phyloP scores from a whole-genome alignment of 2,888 invertebrate genomes.

The Allolobophora icterica region DNA sequence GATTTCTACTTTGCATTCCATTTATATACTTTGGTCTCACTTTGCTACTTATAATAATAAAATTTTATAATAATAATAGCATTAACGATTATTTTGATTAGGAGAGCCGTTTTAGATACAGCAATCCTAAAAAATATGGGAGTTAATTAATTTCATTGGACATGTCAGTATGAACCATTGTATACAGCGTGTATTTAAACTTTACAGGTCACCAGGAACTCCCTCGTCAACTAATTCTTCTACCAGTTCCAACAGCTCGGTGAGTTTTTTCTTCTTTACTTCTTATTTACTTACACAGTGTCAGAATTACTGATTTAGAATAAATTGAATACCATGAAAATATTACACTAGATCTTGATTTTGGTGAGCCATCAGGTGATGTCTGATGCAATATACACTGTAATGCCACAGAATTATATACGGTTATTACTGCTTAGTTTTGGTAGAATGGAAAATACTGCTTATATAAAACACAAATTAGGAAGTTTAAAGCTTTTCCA shows the following conservation, averaged over 20 bases:
- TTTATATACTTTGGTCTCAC: background rate
- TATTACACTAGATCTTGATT: too few relatives aligned
- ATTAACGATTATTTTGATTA: background rate
- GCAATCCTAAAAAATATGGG: too few relatives aligned
- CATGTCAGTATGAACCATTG: background rate
- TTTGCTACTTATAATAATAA: background rate
- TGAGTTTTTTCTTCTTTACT: background rate
- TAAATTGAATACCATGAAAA: background rate
- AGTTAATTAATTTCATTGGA: background rate
- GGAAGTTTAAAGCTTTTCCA: too few relatives aligned
- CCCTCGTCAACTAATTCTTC: constrained; percentile 19
- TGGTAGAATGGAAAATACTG: too few relatives aligned
- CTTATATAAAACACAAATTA: too few relatives aligned
- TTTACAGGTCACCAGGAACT: constrained; percentile 12
- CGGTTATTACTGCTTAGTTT: too few relatives aligned
- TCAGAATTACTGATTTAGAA: background rate
- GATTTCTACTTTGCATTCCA: background rate
- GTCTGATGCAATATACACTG: too few relatives aligned
- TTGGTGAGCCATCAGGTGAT: too few relatives aligned
- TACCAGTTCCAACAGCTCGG: background rate
- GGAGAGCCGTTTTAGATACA: background rate
- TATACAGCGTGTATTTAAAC: background rate
- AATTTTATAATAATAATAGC: background rate
- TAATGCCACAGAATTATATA: too few relatives aligned
- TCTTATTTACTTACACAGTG: background rate